phyloP scores from a whole-genome alignment of 2,888 invertebrate genomes.

The Synanthedon formicaeformis region DNA sequence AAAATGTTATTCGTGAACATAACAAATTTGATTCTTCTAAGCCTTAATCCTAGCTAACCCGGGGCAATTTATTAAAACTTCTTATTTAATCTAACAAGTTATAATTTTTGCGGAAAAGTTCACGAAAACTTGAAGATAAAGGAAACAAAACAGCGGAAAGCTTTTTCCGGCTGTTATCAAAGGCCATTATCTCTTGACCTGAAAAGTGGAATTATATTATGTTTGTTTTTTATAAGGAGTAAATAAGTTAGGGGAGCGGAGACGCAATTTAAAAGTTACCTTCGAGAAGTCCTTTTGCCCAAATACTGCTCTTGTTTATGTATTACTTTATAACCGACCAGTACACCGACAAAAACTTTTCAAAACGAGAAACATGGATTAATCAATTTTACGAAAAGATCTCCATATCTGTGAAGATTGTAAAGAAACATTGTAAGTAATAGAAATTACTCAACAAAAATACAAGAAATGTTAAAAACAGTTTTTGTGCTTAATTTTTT shows the following conservation, averaged over 20 bases:
- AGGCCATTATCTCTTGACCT: slow-evolving; percentile 68
- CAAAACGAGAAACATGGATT: no score
- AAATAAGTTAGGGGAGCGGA: slow-evolving; percentile 60
- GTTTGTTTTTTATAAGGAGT: slow-evolving; percentile 61
- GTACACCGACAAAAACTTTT: no score
- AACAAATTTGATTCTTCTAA: slow-evolving; percentile 36
- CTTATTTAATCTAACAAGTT: slow-evolving; percentile 64
- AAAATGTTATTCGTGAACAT: slow-evolving; percentile 4
- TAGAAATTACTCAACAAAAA: no score
- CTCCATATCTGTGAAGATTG: no score
- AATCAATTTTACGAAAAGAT: no score
- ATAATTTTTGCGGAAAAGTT: slow-evolving; percentile 64
- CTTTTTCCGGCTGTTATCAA: slow-evolving; percentile 67
- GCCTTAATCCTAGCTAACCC: slow-evolving; percentile 48
- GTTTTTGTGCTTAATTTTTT: no score
- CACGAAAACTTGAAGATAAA: slow-evolving; percentile 60
- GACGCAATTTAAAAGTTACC: slow-evolving; percentile 62
- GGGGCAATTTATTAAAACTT: slow-evolving; percentile 64
- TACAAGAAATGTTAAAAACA: no score
- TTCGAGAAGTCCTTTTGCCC: slow-evolving; percentile 7
- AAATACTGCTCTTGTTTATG: background rate
- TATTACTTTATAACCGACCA: background rate
- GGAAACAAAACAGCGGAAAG: slow-evolving; percentile 69
- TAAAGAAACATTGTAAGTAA: no score
- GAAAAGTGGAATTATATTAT: slow-evolving; percentile 67